phyloP scores from a whole-genome alignment of 2,888 invertebrate species.

The Epinotia bilunana region DNA sequence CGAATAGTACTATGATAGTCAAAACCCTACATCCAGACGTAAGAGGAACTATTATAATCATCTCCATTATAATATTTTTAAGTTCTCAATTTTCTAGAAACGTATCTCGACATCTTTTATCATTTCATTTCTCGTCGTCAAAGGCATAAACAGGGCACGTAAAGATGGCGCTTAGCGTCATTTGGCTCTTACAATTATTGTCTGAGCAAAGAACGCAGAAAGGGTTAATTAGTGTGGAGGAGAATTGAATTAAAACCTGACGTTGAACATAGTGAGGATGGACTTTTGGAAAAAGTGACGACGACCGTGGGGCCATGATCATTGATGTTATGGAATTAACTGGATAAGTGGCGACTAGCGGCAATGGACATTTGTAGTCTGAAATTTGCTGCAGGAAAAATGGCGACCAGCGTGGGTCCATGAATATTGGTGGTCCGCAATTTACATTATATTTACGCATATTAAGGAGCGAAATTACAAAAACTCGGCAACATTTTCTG shows the following conservation, averaged over 20 bases:
- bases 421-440: neutral
- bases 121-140: conserved; percentile 8
- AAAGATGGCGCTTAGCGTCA: conserved; percentile 56
- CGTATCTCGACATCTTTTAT: conserved; percentile 39
- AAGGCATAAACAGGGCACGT: conserved; percentile 47
- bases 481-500: neutral
- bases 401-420: neutral
- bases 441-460: too few relatives aligned
- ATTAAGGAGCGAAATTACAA: neutral
- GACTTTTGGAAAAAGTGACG: conserved; percentile 9
- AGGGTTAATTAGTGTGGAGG: conserved; percentile 79
- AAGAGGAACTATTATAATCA: neutral
- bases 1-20: too few relatives aligned
- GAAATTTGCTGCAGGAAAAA: neutral
- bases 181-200: conserved; percentile 73
- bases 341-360: neutral
- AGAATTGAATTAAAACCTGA: conserved; percentile 75
- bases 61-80: neutral
- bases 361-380: neutral
- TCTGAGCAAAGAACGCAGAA: conserved; percentile 74
- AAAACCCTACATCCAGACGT: neutral
- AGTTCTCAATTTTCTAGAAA: conserved; percentile 22
- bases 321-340: neutral
- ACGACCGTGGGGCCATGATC: neutral
- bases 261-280: conserved; percentile 57